A percentile compares a stretch with the other conserved stretches of the same genome.
Evolutionary conservation across 2,113 vertebrate species (phyloP).

Genomic region (Platycercus adscitus): DNA sequence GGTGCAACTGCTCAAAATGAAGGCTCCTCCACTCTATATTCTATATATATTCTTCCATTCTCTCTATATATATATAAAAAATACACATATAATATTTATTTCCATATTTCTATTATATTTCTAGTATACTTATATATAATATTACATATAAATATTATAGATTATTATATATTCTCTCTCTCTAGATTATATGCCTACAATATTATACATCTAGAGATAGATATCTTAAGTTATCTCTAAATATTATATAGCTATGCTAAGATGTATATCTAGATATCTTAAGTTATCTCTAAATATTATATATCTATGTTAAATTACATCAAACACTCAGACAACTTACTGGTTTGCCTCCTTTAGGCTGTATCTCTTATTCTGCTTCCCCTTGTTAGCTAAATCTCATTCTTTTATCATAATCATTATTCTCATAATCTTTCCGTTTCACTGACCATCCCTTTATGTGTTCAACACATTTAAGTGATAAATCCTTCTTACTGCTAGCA

Average conservation of each 20-base stretch:
- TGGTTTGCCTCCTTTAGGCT: background rate
- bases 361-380: background rate
- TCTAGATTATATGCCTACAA: background rate
- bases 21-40: background rate
- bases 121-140: background rate
- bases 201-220: background rate
- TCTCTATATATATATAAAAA: background rate
- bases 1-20: background rate
- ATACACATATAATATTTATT: background rate
- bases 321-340: background rate
- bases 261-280: too few relatives aligned
- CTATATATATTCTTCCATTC: background rate
- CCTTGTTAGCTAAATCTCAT: background rate
- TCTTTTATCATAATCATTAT: background rate
- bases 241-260: background rate
- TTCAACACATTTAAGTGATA: background rate
- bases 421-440: background rate
- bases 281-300: background rate
- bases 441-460: fast-evolving
- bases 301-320: background rate
- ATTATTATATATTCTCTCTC: background rate
- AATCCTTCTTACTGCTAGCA: background rate
- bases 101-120: background rate
- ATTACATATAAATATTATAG: background rate
- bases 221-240: background rate